Evolutionary conservation across 1,140 invertebrate genomes (phyloP).

Genomic region (Drosophila ambigua): DNA sequence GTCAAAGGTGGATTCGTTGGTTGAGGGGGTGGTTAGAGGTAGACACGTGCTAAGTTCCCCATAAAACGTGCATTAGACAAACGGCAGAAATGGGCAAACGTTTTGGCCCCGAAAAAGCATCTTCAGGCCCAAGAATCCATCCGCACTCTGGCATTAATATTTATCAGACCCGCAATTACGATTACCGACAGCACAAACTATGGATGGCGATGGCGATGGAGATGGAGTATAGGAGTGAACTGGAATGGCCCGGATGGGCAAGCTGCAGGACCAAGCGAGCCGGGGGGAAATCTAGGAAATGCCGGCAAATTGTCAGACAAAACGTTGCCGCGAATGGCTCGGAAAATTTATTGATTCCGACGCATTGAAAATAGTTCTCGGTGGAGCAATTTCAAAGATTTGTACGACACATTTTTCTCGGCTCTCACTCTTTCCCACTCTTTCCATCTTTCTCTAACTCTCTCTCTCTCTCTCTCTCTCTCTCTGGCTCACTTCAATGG

Average conservation of each 20-base stretch:
- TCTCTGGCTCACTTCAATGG: slow-evolving; percentile 1
- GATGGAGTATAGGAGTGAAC: slow-evolving; percentile 11
- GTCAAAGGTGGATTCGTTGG: slow-evolving; percentile 8
- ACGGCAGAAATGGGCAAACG: slow-evolving; percentile 25
- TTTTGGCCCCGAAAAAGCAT: slow-evolving; percentile 22
- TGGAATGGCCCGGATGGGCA: background rate
- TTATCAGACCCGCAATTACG: slow-evolving; percentile 75
- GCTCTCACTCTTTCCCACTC: slow-evolving; percentile 13
- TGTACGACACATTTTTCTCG: slow-evolving; percentile 73
- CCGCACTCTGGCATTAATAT: slow-evolving; percentile 63
- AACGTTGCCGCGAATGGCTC: slow-evolving; percentile 61
- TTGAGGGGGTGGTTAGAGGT: background rate
- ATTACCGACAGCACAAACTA: slow-evolving; percentile 62
- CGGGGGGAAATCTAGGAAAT: slow-evolving; percentile 48
- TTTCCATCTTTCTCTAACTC: slow-evolving; percentile 1
- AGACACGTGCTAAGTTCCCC: slow-evolving; percentile 61
- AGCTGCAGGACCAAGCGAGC: background rate
- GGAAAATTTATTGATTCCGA: slow-evolving; percentile 79
- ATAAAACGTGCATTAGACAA: slow-evolving; percentile 65
- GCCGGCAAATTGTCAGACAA: slow-evolving; percentile 69
- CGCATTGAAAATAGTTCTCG: slow-evolving; percentile 83
- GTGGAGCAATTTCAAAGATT: slow-evolving; percentile 81
- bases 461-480: slow-evolving; percentile 4
- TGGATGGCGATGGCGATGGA: slow-evolving; percentile 16
- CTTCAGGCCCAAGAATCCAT: slow-evolving; percentile 37